These are phyloP conservation scores for Anthonomus grandis DNA, from an alignment of 1,140 invertebrate species.

Conservation along the genomic window DNA sequence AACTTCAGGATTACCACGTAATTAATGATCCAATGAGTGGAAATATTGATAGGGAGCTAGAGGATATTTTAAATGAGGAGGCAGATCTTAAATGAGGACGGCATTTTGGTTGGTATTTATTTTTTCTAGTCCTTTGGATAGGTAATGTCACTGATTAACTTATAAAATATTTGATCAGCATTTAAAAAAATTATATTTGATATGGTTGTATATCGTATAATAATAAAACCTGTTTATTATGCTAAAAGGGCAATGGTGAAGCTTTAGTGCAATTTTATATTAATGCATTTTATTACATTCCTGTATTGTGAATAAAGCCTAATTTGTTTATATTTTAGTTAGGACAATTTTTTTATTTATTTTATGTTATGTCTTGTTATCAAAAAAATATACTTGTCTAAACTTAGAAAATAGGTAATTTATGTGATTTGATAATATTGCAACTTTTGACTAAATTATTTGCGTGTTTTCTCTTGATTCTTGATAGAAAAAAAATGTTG, in stretches of 20 bases:
- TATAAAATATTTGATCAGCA: background rate
- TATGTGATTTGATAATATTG: background rate
- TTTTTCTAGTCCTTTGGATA: background rate
- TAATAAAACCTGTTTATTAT: background rate
- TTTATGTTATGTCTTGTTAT: background rate
- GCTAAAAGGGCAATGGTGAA: background rate
- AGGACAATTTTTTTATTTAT: background rate
- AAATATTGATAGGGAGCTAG: conserved; percentile 45
- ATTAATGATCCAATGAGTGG: conserved; percentile 53
- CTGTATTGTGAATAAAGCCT: background rate
- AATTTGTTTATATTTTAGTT: background rate
- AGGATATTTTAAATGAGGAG: conserved; percentile 45
- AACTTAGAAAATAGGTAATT: background rate
- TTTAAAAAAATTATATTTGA: background rate
- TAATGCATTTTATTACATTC: background rate
- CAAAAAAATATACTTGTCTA: conserved; percentile 8
- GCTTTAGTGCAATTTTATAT: background rate
- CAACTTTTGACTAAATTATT: background rate
- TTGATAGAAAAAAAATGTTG: too few relatives aligned
- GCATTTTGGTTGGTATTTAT: background rate
- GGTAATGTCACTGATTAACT: too few relatives aligned
- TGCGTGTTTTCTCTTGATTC: too few relatives aligned
- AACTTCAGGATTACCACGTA: conserved; percentile 89
- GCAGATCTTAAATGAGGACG: conserved; percentile 41
- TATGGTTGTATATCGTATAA: background rate